Evolutionary conservation across 2,797 vertebrate species (phyloP).

Genomic region (Phrynocephalus guinanensis): DNA sequence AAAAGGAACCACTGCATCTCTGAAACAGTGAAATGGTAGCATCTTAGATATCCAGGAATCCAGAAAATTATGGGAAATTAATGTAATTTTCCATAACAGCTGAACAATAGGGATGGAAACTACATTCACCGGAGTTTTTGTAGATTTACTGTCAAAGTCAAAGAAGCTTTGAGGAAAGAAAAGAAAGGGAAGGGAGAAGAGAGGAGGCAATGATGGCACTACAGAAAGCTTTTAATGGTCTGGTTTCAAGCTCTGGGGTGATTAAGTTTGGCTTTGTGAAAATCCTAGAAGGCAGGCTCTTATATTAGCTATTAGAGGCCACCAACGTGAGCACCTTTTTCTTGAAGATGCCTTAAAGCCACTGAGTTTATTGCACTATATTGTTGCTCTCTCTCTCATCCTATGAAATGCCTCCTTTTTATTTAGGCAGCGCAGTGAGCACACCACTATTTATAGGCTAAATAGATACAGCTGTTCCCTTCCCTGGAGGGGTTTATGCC

Average conservation of each 20-base stretch:
- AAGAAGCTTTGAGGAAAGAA: neutral
- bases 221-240: neutral
- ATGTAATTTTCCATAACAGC: neutral
- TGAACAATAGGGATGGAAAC: neutral
- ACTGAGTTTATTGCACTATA: neutral
- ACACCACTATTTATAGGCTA: conserved; percentile 26
- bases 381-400: neutral
- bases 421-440: neutral
- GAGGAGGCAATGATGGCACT: neutral
- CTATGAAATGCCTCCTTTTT: conserved; percentile 26
- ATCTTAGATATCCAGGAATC: neutral
- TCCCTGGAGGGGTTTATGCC: conserved; percentile 2
- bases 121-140: neutral
- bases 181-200: neutral
- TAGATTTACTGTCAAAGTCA: neutral
- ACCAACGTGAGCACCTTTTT: neutral
- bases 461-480: conserved; percentile 2
- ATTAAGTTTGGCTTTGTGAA: neutral
- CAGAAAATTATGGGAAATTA: too few relatives aligned
- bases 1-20: neutral
- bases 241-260: neutral
- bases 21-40: neutral
- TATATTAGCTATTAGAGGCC: neutral
- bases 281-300: neutral
- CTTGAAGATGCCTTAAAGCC: neutral